Percentiles rank a stretch among this genome's conserved stretches.
Conservation (phyloP, 2,797 vertebrate species). For the Aselliscus stoliczkanus region DNA sequence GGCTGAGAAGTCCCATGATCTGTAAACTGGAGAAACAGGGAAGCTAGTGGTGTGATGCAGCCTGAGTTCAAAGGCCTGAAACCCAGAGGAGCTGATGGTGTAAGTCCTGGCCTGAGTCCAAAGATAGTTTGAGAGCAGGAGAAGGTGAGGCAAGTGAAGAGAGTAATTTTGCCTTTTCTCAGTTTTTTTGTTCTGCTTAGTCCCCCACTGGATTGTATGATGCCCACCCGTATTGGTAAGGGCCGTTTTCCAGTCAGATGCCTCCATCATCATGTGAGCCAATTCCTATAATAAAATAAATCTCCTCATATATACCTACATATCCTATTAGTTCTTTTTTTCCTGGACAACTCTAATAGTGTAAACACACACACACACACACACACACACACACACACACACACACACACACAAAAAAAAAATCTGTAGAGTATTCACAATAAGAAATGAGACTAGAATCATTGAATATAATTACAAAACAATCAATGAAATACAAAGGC, state of each 20-base stretch:
- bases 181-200: neutral
- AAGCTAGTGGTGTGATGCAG: neutral
- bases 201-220: neutral
- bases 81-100: neutral
- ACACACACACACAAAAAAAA: neutral
- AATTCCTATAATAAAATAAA: neutral
- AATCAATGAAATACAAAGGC: neutral
- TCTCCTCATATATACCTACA: too few species aligned
- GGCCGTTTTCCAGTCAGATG: neutral
- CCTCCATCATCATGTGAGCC: neutral
- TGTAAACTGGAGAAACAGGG: neutral
- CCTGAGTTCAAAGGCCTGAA: neutral
- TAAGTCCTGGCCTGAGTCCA: neutral
- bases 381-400: too few species aligned
- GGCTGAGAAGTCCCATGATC: neutral
- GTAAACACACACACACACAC: neutral
- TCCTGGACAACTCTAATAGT: neutral
- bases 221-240: neutral
- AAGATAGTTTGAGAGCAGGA: neutral
- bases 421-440: neutral
- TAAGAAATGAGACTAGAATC: neutral
- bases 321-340: neutral
- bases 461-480: neutral
- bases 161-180: neutral
- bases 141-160: neutral